A percentile compares a stretch with the other conserved stretches of the same genome.
Evolutionary conservation across 2,797 vertebrate species (phyloP).

Genomic region (Coendou prehensilis): DNA sequence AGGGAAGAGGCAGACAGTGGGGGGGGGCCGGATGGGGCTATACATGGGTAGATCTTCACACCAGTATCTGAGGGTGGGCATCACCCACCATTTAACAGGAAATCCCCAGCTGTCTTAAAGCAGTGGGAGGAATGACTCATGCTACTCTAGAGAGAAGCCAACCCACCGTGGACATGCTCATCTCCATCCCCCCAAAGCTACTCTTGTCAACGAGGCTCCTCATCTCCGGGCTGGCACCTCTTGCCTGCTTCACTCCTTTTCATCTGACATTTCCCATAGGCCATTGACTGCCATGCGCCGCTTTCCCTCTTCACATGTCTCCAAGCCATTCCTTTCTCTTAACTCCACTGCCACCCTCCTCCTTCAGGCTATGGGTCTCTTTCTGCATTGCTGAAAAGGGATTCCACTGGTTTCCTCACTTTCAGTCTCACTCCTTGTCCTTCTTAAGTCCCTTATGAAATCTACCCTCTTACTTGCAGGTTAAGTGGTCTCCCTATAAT

Average conservation of each 20-base stretch:
- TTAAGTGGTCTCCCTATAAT: neutral
- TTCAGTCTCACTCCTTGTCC: neutral
- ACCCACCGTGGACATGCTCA: neutral
- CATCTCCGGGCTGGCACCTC: neutral
- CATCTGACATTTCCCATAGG: neutral
- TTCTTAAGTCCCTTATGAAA: neutral
- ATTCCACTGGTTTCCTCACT: neutral
- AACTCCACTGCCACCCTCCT: neutral
- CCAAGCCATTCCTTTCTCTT: neutral
- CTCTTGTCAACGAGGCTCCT: neutral
- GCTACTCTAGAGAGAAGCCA: neutral
- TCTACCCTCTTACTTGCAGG: neutral
- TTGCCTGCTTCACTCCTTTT: neutral
- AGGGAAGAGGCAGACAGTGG: neutral
- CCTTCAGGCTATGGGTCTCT: neutral
- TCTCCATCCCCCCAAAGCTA: neutral
- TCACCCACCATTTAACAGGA: neutral
- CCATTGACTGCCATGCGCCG: rapidly evolving
- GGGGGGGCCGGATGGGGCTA: too few relatives aligned
- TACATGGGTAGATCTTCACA: neutral
- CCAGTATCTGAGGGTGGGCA: neutral
- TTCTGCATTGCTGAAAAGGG: neutral
- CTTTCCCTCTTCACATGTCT: neutral
- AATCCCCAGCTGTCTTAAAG: neutral
- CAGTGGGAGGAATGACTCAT: neutral